Percentiles rank a stretch among this genome's conserved stretches.
phyloP scores from a whole-genome alignment of 2,888 invertebrate species.

The Hirtodrosophila cameraria region DNA sequence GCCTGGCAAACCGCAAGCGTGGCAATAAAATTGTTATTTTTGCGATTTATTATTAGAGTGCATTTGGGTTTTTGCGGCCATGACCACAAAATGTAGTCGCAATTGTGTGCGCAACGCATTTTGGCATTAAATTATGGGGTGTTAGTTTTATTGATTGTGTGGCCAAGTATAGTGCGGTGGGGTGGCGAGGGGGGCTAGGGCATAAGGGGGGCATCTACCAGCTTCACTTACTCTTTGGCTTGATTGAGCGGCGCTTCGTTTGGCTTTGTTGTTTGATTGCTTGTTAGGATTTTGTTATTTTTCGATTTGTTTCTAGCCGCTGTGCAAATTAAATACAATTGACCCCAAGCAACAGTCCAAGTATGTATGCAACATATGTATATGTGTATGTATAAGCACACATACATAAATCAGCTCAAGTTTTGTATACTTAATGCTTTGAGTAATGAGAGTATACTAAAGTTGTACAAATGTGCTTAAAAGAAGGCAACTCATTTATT shows the following conservation, averaged over 20 bases:
- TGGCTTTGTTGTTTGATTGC: conserved; percentile 60
- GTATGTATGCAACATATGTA: not conserved
- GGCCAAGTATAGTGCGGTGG: not conserved
- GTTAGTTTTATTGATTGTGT: conserved; percentile 78
- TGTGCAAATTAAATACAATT: conserved; percentile 69
- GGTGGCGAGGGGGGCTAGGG: not conserved
- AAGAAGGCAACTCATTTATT: too few relatives aligned
- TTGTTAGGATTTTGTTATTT: conserved; percentile 62
- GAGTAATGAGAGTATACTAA: too few relatives aligned
- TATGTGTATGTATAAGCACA: not conserved
- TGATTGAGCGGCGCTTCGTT: conserved; percentile 46
- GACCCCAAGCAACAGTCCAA: conserved; percentile 27
- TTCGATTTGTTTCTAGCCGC: conserved; percentile 56
- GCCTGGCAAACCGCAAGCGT: conserved; percentile 53
- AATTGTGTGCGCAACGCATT: conserved; percentile 71
- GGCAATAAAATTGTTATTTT: conserved; percentile 77
- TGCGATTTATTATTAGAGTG: conserved; percentile 80
- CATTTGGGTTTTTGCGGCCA: conserved; percentile 65
- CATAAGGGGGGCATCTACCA: too few relatives aligned
- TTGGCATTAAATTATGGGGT: conserved; percentile 78
- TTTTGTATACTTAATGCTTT: too few relatives aligned
- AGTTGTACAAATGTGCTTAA: too few relatives aligned
- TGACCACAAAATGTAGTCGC: conserved; percentile 67
- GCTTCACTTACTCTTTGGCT: conserved; percentile 1
- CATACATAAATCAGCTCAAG: not conserved